Evolutionary conservation across 1,140 invertebrate species (phyloP).

Genomic region (Tetramorium parvispinum): DNA sequence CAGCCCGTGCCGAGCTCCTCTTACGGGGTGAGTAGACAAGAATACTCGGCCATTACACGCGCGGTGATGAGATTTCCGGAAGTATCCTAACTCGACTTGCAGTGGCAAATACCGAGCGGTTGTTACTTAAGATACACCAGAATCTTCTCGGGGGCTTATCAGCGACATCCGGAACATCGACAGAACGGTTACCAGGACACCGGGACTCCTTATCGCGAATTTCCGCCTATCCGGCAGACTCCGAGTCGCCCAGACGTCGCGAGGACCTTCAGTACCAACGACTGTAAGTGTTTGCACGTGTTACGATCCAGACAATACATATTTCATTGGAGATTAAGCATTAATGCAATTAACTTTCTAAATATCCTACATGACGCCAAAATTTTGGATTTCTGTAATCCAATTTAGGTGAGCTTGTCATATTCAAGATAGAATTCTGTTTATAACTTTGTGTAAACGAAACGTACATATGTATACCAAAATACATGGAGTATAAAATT

Average conservation of each 20-base stretch:
- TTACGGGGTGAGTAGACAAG: conserved; percentile 77
- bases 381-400: not conserved
- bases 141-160: conserved; percentile 82
- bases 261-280: conserved; percentile 73
- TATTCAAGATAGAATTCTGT: not conserved
- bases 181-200: conserved; percentile 76
- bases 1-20: conserved; percentile 76
- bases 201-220: conserved; percentile 78
- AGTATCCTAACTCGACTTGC: conserved; percentile 63
- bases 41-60: not conserved
- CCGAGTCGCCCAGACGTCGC: conserved; percentile 56
- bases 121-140: conserved; percentile 83
- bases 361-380: not conserved
- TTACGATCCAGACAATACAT: not conserved
- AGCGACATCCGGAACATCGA: conserved; percentile 71
- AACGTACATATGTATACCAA: not conserved
- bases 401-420: not conserved
- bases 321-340: not conserved
- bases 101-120: conserved; percentile 83
- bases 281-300: conserved; percentile 79
- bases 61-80: no score
- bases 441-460: not conserved
- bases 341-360: not conserved
- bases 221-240: conserved; percentile 76
- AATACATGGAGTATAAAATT: not conserved